Conservation (phyloP, 2,113 vertebrate genomes). For the Theristicus caerulescens region DNA sequence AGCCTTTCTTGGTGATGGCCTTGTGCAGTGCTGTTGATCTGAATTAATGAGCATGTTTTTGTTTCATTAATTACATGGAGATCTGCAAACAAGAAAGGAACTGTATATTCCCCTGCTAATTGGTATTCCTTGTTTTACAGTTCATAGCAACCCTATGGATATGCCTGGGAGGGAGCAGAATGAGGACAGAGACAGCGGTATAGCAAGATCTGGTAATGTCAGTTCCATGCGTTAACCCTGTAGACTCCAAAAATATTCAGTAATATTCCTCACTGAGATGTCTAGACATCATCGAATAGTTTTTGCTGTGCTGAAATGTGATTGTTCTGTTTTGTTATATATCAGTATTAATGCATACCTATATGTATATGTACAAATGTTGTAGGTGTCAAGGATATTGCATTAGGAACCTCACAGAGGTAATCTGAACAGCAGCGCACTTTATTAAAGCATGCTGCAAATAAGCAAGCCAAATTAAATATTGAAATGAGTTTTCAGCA, state of each 20-base stretch:
- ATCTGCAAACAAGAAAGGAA: slow-evolving; percentile 22
- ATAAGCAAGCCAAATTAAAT: background rate
- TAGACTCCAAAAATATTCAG: background rate
- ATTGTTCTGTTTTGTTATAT: background rate
- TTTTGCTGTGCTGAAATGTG: background rate
- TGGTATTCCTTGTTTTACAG: slow-evolving; percentile 75
- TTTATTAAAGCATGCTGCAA: background rate
- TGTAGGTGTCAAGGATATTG: background rate
- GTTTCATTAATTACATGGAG: slow-evolving; percentile 67
- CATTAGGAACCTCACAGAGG: background rate
- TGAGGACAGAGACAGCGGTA: slow-evolving; percentile 96
- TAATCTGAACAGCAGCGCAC: background rate
- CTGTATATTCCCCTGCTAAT: slow-evolving; percentile 61
- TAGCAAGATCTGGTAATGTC: slow-evolving; percentile 93
- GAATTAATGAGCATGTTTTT: slow-evolving; percentile 80
- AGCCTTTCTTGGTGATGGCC: slow-evolving; percentile 76
- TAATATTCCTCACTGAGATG: background rate
- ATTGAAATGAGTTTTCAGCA: background rate
- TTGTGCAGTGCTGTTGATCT: slow-evolving; percentile 69
- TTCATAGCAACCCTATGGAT: slow-evolving; percentile 99
- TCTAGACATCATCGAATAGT: background rate
- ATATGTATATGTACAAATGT: fast-evolving
- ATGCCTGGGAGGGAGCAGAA: slow-evolving; percentile 92
- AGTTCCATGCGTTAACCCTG: background rate
- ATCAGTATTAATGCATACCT: background rate